Percentiles rank a stretch among this genome's conserved stretches.
phyloP scores from a whole-genome alignment of 2,797 vertebrate species.

The Synanceia verrucosa region DNA sequence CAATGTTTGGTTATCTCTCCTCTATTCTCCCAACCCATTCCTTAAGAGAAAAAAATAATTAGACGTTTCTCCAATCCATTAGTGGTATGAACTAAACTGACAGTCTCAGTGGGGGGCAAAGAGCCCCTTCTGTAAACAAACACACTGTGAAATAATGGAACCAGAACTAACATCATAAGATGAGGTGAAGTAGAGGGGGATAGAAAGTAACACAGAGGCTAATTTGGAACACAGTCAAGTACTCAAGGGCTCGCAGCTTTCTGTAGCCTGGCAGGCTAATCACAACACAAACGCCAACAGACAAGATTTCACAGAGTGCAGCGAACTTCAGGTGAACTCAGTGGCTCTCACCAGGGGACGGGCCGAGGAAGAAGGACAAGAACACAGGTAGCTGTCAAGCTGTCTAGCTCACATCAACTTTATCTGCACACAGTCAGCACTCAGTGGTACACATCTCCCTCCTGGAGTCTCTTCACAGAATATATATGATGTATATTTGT shows the following conservation, averaged over 20 bases:
- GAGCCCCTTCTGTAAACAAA: slow-evolving; percentile 41
- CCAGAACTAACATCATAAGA: slow-evolving; percentile 33
- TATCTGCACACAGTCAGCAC: slow-evolving; percentile 18
- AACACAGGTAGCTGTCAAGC: slow-evolving; percentile 33
- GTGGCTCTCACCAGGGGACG: slow-evolving; percentile 16
- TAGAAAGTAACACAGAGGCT: slow-evolving; percentile 26
- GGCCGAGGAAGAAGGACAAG: slow-evolving; percentile 9
- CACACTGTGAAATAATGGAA: slow-evolving; percentile 15
- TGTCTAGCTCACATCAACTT: slow-evolving; percentile 31
- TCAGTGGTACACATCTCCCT: slow-evolving; percentile 13
- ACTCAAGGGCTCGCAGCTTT: slow-evolving; percentile 43
- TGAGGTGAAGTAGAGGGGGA: slow-evolving; percentile 5
- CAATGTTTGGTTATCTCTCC: slow-evolving; percentile 38
- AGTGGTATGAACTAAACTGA: slow-evolving; percentile 38
- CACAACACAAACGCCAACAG: slow-evolving; percentile 36
- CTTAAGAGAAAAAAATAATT: slow-evolving; percentile 38
- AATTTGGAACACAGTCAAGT: slow-evolving; percentile 61
- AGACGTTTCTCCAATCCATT: slow-evolving; percentile 32
- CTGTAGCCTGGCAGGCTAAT: slow-evolving; percentile 52
- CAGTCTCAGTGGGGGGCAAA: slow-evolving; percentile 20
- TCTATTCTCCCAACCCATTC: slow-evolving; percentile 3
- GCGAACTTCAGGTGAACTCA: slow-evolving; percentile 60
- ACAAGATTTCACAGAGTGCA: slow-evolving; percentile 54
- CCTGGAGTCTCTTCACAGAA: not conserved
- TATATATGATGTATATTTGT: not conserved